Conservation (phyloP, 1,140 invertebrate genomes). For the Laupala kohalensis region DNA sequence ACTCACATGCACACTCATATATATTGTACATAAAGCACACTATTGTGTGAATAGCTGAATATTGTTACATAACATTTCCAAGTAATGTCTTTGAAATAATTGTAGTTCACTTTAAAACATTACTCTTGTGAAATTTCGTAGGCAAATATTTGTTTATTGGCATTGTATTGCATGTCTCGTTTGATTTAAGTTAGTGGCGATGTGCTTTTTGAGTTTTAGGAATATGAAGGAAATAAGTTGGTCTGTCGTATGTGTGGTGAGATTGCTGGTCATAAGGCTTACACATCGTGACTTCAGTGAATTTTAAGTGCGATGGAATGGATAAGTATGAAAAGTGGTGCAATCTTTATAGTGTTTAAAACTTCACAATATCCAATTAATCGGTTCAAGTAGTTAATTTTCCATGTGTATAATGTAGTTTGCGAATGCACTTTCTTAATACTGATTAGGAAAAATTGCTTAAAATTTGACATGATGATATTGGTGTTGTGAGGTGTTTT, state of each 20-base stretch:
- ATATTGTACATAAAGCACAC: constrained; percentile 6
- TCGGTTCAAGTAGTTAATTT: not conserved
- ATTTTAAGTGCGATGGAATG: not conserved
- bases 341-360: not conserved
- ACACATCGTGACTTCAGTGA: not conserved
- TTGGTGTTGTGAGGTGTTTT: not conserved
- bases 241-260: not conserved
- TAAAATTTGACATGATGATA: not conserved
- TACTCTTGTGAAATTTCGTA: constrained; percentile 1
- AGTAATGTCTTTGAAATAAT: constrained; percentile 5
- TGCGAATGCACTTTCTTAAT: not conserved
- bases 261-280: not conserved
- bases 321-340: not conserved
- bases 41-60: constrained; percentile 1
- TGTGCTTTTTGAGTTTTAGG: not conserved
- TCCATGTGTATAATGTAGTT: not conserved
- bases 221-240: not conserved
- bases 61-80: constrained; percentile 8
- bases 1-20: not conserved
- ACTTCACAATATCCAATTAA: not conserved
- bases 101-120: not conserved
- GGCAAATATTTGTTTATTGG: not conserved
- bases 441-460: not conserved
- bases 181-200: constrained; percentile 2
- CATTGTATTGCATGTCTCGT: not conserved